Percentiles rank a stretch among this genome's conserved stretches.
These are phyloP conservation scores for Caenorhabditis wallacei DNA, from an alignment of 2,888 invertebrate genomes.

Conservation along the genomic window DNA sequence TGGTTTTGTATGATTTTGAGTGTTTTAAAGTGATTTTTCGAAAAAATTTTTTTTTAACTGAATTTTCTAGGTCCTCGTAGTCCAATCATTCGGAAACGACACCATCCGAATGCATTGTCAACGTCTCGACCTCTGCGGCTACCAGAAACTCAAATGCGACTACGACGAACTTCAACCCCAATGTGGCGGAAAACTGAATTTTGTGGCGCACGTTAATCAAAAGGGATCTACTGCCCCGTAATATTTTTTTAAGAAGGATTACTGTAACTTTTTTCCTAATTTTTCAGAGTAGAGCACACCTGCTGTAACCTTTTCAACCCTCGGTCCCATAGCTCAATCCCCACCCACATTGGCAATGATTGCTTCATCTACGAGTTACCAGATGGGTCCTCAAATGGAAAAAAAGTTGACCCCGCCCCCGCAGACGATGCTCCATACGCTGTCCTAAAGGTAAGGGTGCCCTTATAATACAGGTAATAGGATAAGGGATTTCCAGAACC, in stretches of 20 bases:
- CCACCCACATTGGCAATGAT: conserved; percentile 81
- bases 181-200: conserved; percentile 82
- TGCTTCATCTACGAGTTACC: conserved; percentile 83
- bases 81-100: conserved; percentile 83
- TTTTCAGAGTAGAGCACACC: conserved; percentile 80
- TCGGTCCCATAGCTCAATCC: conserved; percentile 70
- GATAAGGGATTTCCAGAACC: conserved; percentile 67
- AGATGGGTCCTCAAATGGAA: conserved; percentile 73
- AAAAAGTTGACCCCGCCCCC: conserved; percentile 62
- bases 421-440: conserved; percentile 65
- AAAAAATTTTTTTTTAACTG: background rate
- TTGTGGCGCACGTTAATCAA: conserved; percentile 82
- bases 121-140: conserved; percentile 81
- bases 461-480: background rate
- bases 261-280: background rate
- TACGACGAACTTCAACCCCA: conserved; percentile 81
- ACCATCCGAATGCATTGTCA: conserved; percentile 83
- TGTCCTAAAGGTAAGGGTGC: conserved; percentile 48
- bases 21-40: background rate
- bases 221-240: conserved; percentile 77
- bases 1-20: background rate
- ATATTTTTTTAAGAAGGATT: conserved; percentile 27
- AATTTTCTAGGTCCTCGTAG: conserved; percentile 76
- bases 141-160: conserved; percentile 79
- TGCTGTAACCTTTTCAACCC: conserved; percentile 80